Percentiles rank a stretch among this genome's conserved stretches.
Evolutionary conservation across 1,140 invertebrate genomes (phyloP).

Genomic region (Streblospio benedicti): DNA sequence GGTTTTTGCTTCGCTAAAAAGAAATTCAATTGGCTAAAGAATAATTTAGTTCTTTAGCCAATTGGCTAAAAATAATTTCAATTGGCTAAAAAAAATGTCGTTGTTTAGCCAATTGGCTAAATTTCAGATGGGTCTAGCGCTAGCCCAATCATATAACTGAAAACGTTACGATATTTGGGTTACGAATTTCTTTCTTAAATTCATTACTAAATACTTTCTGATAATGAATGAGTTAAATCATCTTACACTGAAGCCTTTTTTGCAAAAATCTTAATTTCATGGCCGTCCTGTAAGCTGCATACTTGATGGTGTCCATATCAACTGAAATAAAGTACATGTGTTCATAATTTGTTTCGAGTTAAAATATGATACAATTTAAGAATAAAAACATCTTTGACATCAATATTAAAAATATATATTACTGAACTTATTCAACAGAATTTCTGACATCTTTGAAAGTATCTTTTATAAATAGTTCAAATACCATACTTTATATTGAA

Average conservation of each 20-base stretch:
- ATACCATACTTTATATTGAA: not conserved
- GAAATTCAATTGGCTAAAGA: too few species aligned
- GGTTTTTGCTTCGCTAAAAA: too few species aligned
- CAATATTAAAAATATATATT: not conserved
- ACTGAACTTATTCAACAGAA: not conserved
- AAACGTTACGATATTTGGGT: too few species aligned
- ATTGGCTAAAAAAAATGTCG: too few species aligned
- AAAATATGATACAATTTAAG: not conserved
- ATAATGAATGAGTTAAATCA: too few species aligned
- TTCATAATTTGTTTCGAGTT: not conserved
- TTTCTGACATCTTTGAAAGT: not conserved
- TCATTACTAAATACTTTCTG: too few species aligned
- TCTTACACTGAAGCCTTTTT: constrained; percentile 55
- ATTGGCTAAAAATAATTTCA: too few species aligned
- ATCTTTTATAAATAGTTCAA: not conserved
- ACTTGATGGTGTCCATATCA: constrained; percentile 29
- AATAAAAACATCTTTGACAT: not conserved
- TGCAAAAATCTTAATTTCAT: constrained; percentile 36
- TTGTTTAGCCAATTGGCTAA: too few species aligned
- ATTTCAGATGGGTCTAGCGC: too few species aligned
- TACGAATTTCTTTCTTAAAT: too few species aligned
- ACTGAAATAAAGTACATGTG: constrained; percentile 20
- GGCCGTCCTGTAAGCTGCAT: constrained; percentile 42
- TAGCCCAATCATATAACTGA: too few species aligned
- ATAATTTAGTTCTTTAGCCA: too few species aligned